A percentile compares a stretch with the other conserved stretches of the same genome.
Evolutionary conservation across 2,888 invertebrate species (phyloP).

Genomic region (Argyra leucocephala): DNA sequence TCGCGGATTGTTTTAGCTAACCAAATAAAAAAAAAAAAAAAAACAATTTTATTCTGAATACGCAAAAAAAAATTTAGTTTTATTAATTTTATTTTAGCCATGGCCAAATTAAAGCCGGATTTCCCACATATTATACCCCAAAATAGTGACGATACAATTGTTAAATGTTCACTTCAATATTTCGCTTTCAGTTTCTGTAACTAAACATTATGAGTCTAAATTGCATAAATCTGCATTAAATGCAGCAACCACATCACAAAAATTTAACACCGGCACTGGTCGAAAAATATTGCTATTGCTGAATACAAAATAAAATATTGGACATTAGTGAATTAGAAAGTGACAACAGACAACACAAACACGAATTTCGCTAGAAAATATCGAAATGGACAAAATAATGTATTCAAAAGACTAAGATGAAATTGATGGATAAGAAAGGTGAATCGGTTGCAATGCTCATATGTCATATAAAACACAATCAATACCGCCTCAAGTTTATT

Average conservation of each 20-base stretch:
- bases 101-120: background rate
- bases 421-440: background rate
- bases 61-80: no score
- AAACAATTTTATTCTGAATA: no score
- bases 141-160: conserved; percentile 8
- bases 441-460: conserved; percentile 7
- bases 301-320: conserved; percentile 18
- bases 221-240: conserved; percentile 7
- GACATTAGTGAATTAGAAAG: conserved; percentile 10
- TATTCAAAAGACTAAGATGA: background rate
- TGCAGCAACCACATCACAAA: conserved; percentile 6
- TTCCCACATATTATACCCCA: background rate
- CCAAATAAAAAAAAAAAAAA: no score
- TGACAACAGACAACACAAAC: conserved; percentile 10
- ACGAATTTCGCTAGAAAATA: conserved; percentile 18
- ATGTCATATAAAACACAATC: conserved; percentile 15
- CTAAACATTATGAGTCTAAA: conserved; percentile 3
- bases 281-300: conserved; percentile 9
- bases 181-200: conserved; percentile 1
- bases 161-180: conserved; percentile 5
- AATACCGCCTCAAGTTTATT: conserved; percentile 15
- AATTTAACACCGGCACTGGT: background rate
- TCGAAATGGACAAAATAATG: conserved; percentile 13
- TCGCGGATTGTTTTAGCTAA: background rate
- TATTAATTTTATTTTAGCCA: no score